Percentiles rank a stretch among this genome's conserved stretches.
Conservation (phyloP, 1,140 invertebrate species). For the Drosophila ohnishii region DNA sequence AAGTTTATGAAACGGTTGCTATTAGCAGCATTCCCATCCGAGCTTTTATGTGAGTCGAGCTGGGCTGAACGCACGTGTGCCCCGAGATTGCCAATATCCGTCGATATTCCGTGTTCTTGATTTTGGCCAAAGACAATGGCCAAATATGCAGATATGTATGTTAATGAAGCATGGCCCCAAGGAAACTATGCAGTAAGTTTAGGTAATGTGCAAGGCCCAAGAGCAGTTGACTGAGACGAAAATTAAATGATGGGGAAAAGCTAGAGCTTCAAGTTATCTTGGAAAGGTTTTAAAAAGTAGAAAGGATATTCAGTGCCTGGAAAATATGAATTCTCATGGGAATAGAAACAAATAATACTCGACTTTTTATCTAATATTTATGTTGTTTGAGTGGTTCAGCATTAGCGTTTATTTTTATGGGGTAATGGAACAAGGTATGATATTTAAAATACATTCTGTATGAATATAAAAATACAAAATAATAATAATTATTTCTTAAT, state of each 20-base stretch:
- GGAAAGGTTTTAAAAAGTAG: background rate
- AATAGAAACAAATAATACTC: background rate
- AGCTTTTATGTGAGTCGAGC: slow-evolving; percentile 54
- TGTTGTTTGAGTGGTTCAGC: background rate
- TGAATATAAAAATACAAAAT: background rate
- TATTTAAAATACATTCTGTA: background rate
- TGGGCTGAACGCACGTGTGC: slow-evolving; percentile 42
- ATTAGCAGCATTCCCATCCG: slow-evolving; percentile 65
- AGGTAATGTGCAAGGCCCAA: too few relatives aligned
- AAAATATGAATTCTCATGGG: background rate
- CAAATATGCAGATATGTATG: slow-evolving; percentile 44
- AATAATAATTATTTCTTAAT: too few relatives aligned
- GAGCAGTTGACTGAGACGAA: background rate
- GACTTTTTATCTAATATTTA: slow-evolving; percentile 1
- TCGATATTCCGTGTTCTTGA: slow-evolving; percentile 15
- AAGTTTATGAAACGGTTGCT: slow-evolving; percentile 60
- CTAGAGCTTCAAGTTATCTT: background rate
- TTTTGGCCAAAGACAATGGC: slow-evolving; percentile 28
- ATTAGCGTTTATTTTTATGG: background rate
- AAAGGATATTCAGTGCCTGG: background rate
- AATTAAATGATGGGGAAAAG: slow-evolving; percentile 30
- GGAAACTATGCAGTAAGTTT: slow-evolving; percentile 26
- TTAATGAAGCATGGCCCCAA: slow-evolving; percentile 25
- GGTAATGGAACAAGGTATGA: background rate
- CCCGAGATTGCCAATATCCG: slow-evolving; percentile 36